A percentile compares a stretch with the other conserved stretches of the same genome.
Conservation (phyloP, 2,113 vertebrate genomes). For the Tachycineta bicolor region DNA sequence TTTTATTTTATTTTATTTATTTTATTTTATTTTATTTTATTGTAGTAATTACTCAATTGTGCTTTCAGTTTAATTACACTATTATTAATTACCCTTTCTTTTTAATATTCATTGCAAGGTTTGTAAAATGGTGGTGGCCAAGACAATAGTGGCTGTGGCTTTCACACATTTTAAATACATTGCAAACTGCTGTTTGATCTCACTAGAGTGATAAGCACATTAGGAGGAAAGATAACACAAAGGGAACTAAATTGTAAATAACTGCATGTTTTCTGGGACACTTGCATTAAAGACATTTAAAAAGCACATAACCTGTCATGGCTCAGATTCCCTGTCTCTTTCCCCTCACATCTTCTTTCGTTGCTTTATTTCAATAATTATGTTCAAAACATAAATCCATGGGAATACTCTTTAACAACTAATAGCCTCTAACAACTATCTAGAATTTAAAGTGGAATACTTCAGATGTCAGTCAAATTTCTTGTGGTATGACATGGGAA, state of each 20-base stretch:
- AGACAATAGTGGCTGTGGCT: not conserved
- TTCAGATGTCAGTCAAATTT: not conserved
- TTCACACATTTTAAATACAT: not conserved
- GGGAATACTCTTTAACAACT: not conserved
- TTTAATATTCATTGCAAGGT: not conserved
- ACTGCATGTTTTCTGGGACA: not conserved
- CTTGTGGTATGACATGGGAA: not conserved
- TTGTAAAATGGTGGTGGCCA: not conserved
- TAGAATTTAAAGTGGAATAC: constrained; percentile 10
- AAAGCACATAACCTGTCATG: not conserved
- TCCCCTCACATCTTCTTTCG: not conserved
- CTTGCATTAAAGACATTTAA: not conserved
- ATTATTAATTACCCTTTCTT: not conserved
- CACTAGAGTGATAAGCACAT: not conserved
- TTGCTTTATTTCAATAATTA: not conserved
- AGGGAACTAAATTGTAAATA: not conserved
- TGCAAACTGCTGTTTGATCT: not conserved
- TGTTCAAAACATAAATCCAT: constrained; percentile 1
- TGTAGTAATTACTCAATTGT: not conserved
- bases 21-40: not conserved
- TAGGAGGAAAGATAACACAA: not conserved
- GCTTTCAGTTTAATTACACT: not conserved
- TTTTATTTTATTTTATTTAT: not conserved
- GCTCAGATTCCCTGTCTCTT: not conserved
- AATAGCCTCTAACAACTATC: not conserved